Percentiles rank a stretch among this genome's conserved stretches.
phyloP scores from a whole-genome alignment of 2,888 invertebrate genomes.

The Dione vanillae region DNA sequence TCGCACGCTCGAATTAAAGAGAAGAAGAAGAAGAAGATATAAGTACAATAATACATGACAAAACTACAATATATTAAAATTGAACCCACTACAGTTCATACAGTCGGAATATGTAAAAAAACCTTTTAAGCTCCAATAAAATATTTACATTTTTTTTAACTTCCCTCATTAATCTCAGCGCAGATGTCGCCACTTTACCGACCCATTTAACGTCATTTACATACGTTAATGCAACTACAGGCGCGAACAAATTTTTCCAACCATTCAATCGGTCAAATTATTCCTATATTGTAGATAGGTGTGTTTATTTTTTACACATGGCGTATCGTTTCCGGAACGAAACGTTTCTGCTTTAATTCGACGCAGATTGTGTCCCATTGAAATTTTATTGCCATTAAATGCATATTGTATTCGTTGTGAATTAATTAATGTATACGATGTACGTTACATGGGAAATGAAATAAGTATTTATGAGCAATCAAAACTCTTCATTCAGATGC shows the following conservation, averaged over 20 bases:
- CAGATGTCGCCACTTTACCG: slow-evolving; percentile 38
- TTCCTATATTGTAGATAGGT: slow-evolving; percentile 43
- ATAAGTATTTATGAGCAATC: slow-evolving; percentile 29
- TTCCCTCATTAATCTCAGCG: slow-evolving; percentile 26
- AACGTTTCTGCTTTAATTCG: slow-evolving; percentile 47
- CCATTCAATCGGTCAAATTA: slow-evolving; percentile 52
- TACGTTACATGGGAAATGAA: slow-evolving; percentile 20
- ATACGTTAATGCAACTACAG: slow-evolving; percentile 44
- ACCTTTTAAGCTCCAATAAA: no score
- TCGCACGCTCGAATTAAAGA: no score
- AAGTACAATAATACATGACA: no score
- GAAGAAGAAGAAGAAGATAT: no score
- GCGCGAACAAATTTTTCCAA: slow-evolving; percentile 40
- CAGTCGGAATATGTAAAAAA: no score
- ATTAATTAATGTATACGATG: slow-evolving; percentile 40
- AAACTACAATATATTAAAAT: no score
- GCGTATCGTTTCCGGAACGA: slow-evolving; percentile 47
- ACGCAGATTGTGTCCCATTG: slow-evolving; percentile 51
- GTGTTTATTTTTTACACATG: slow-evolving; percentile 61
- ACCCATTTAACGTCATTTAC: slow-evolving; percentile 44
- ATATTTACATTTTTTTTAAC: background rate
- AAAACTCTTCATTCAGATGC: slow-evolving; percentile 18
- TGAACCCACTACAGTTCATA: no score
- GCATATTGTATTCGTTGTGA: slow-evolving; percentile 49
- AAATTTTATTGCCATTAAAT: slow-evolving; percentile 51